Conservation (phyloP, 2,888 invertebrate genomes). For the Torymus auratus region DNA sequence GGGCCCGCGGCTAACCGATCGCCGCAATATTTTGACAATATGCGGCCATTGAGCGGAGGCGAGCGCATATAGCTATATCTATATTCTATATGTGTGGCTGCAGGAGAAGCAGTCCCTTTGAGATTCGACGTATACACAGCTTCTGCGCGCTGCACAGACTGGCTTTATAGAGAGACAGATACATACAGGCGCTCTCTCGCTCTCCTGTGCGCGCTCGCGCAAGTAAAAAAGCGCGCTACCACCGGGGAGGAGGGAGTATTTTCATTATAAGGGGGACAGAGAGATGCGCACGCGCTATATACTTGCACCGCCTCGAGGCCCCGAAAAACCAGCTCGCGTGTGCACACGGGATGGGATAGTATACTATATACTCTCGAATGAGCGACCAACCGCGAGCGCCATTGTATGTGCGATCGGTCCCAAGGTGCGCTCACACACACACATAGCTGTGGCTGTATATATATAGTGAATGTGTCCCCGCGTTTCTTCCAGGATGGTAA, state of each 20-base stretch:
- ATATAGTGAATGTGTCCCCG: conserved; percentile 68
- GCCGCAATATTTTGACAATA: conserved; percentile 76
- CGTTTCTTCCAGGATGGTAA: conserved; percentile 6
- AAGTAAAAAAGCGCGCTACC: too few species aligned
- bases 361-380: conserved; percentile 49
- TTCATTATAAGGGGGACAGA: background rate
- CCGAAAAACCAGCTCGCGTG: conserved; percentile 36
- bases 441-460: background rate
- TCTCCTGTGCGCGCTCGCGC: background rate
- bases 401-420: conserved; percentile 67
- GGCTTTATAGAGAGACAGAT: too few species aligned
- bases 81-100: too few species aligned
- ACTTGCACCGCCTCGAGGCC: conserved; percentile 27
- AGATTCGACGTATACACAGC: too few species aligned
- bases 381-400: conserved; percentile 59
- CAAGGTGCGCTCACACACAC: conserved; percentile 56
- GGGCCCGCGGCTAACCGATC: conserved; percentile 66
- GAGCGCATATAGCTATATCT: conserved; percentile 37
- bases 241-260: conserved; percentile 12
- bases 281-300: conserved; percentile 4
- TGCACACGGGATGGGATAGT: conserved; percentile 45
- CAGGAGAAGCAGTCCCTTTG: too few species aligned
- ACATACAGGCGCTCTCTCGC: background rate
- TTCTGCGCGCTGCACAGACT: too few species aligned
- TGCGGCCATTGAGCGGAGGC: conserved; percentile 70